Percentiles rank a stretch among this genome's conserved stretches.
phyloP scores from a whole-genome alignment of 2,888 invertebrate genomes.

The Rhagophthalmus giganteus region DNA sequence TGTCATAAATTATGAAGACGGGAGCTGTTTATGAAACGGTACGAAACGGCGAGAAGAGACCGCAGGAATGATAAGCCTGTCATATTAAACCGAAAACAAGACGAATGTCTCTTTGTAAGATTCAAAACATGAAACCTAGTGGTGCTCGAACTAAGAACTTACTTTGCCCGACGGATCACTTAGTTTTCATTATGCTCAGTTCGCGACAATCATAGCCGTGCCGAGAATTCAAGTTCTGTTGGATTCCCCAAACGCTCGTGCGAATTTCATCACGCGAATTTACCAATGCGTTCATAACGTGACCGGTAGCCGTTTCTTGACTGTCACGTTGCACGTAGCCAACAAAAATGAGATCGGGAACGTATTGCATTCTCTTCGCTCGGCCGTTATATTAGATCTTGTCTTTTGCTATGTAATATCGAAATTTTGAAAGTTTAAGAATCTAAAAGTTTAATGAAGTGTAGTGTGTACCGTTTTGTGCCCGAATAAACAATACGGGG shows the following conservation, averaged over 20 bases:
- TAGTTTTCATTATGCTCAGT: slow-evolving; percentile 33
- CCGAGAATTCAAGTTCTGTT: slow-evolving; percentile 28
- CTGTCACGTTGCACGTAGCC: slow-evolving; percentile 19
- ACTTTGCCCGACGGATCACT: slow-evolving; percentile 30
- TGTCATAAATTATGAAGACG: slow-evolving; percentile 9
- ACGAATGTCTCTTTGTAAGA: slow-evolving; percentile 10
- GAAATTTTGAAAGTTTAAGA: slow-evolving; percentile 4
- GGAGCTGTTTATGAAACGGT: slow-evolving; percentile 8
- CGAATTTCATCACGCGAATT: slow-evolving; percentile 34
- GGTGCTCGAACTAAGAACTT: slow-evolving; percentile 19
- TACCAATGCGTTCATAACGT: slow-evolving; percentile 27
- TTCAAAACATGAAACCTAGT: slow-evolving; percentile 15
- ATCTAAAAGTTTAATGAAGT: slow-evolving; percentile 12
- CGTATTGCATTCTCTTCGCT: slow-evolving; percentile 23
- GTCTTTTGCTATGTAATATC: slow-evolving; percentile 5
- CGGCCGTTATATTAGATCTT: slow-evolving; percentile 15
- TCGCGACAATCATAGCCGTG: slow-evolving; percentile 32
- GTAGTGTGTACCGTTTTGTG: too few species aligned
- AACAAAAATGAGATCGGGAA: slow-evolving; percentile 23
- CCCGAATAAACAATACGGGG: too few species aligned
- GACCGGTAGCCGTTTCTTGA: slow-evolving; percentile 18
- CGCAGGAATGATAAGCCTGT: neutral
- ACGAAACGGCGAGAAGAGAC: too few species aligned
- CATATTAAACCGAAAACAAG: slow-evolving; percentile 6
- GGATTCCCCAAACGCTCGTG: slow-evolving; percentile 29